Percentiles rank a stretch among this genome's conserved stretches.
These are phyloP conservation scores for Leptarthrus brevirostris DNA, from an alignment of 2,888 invertebrate genomes.

Conservation along the genomic window DNA sequence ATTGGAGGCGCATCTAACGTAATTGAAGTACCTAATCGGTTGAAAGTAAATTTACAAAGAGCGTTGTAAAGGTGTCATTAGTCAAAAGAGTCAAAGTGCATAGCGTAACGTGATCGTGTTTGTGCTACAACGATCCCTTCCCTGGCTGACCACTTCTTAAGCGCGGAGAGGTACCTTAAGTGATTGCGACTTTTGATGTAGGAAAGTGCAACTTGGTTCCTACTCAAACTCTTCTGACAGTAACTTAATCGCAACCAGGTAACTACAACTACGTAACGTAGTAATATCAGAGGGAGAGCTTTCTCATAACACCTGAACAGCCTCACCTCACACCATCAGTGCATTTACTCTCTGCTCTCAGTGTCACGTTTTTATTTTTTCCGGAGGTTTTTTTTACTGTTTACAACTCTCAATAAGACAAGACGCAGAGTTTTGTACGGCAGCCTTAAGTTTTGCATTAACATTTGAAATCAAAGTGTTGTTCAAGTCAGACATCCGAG, in stretches of 20 bases:
- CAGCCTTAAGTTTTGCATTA: constrained; percentile 55
- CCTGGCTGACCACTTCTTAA: neutral
- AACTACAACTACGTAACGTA: neutral
- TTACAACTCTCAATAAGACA: constrained; percentile 43
- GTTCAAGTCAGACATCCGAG: constrained; percentile 56
- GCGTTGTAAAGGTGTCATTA: neutral
- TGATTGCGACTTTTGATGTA: constrained; percentile 22
- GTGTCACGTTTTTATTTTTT: constrained; percentile 12
- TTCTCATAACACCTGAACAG: constrained; percentile 25
- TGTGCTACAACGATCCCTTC: constrained; percentile 12
- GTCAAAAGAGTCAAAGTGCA: constrained; percentile 26
- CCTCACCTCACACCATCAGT: neutral
- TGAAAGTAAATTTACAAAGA: constrained; percentile 14
- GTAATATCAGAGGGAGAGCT: constrained; percentile 1
- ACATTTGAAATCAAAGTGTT: constrained; percentile 58
- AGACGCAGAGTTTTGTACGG: constrained; percentile 55
- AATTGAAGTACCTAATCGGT: neutral
- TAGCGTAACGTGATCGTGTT: constrained; percentile 22
- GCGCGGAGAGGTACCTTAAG: constrained; percentile 30
- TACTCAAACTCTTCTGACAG: constrained; percentile 17
- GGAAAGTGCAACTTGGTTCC: constrained; percentile 36
- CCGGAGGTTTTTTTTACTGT: constrained; percentile 36
- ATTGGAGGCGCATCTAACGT: neutral
- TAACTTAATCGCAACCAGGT: neutral
- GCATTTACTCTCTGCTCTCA: constrained; percentile 36